Evolutionary conservation across 2,113 vertebrate species (phyloP).

Genomic region (Pangasianodon hypophthalmus): DNA sequence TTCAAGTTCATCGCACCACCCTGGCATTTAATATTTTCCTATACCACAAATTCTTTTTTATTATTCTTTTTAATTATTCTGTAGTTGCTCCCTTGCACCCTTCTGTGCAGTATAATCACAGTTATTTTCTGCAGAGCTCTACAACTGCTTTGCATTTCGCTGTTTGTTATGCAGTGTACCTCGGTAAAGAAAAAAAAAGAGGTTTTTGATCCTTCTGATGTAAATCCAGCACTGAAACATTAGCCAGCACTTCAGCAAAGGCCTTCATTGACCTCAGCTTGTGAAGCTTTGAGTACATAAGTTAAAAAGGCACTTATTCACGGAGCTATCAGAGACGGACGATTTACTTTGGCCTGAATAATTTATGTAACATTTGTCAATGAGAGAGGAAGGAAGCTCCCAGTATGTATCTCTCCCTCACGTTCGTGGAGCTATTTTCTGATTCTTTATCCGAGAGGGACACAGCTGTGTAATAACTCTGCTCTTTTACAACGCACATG

Average conservation of each 20-base stretch:
- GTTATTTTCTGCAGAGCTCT: neutral
- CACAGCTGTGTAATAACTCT: slow-evolving; percentile 41
- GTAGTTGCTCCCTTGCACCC: neutral
- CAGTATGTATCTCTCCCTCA: slow-evolving; percentile 46
- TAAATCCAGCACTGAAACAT: slow-evolving; percentile 40
- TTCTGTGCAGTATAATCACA: neutral
- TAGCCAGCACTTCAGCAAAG: slow-evolving; percentile 14
- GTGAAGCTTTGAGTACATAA: slow-evolving; percentile 45
- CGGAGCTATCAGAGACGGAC: slow-evolving; percentile 35
- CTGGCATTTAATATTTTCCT: neutral
- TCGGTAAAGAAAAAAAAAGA: neutral
- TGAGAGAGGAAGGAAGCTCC: slow-evolving; percentile 48
- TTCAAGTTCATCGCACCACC: too few species aligned
- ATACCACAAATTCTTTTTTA: neutral
- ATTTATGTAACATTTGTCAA: slow-evolving; percentile 59
- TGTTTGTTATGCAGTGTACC: neutral
- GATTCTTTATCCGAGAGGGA: slow-evolving; percentile 20
- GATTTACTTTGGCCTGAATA: slow-evolving; percentile 58
- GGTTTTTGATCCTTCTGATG: slow-evolving; percentile 19
- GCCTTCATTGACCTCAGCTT: slow-evolving; percentile 34
- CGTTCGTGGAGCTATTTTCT: slow-evolving; percentile 1
- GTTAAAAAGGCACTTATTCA: slow-evolving; percentile 46
- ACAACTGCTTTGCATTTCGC: neutral
- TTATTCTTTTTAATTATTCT: neutral
- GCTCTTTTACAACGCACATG: slow-evolving; percentile 7